A percentile compares a stretch with the other conserved stretches of the same genome.
phyloP scores from a whole-genome alignment of 1,140 invertebrate genomes.

The Neotoxoptera formosana region DNA sequence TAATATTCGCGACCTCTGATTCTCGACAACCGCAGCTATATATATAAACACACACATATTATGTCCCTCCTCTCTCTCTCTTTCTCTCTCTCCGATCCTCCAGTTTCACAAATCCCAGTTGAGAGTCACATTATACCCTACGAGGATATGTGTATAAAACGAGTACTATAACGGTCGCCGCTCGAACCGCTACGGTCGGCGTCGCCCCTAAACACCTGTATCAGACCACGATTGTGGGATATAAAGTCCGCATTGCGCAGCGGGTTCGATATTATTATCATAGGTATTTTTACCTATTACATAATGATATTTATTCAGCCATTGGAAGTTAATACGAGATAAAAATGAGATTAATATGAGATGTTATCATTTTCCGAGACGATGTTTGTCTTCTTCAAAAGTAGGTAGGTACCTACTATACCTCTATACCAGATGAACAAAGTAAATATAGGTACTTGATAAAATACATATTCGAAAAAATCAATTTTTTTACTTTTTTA shows the following conservation, averaged over 20 bases:
- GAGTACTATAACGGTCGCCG: not conserved
- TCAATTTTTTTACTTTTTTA: no score
- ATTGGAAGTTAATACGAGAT: not conserved
- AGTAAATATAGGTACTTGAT: no score
- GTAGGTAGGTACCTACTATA: no score
- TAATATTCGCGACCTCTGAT: slow-evolving; percentile 18
- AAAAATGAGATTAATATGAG: no score
- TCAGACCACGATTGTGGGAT: not conserved
- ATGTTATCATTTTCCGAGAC: no score
- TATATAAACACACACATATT: not conserved
- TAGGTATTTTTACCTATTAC: not conserved
- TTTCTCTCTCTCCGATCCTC: not conserved
- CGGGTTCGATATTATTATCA: not conserved
- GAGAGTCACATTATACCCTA: not conserved
- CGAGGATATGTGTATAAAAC: not conserved
- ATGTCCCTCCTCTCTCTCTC: not conserved
- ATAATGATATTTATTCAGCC: not conserved
- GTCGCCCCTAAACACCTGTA: not conserved
- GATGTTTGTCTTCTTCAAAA: no score
- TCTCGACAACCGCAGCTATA: not conserved
- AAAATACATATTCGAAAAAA: no score
- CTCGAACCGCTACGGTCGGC: not conserved
- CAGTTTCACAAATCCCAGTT: not conserved
- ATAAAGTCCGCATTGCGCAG: not conserved
- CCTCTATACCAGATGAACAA: no score